Evolutionary conservation across 2,888 invertebrate genomes (phyloP).

Genomic region (Phyto melanocephala): DNA sequence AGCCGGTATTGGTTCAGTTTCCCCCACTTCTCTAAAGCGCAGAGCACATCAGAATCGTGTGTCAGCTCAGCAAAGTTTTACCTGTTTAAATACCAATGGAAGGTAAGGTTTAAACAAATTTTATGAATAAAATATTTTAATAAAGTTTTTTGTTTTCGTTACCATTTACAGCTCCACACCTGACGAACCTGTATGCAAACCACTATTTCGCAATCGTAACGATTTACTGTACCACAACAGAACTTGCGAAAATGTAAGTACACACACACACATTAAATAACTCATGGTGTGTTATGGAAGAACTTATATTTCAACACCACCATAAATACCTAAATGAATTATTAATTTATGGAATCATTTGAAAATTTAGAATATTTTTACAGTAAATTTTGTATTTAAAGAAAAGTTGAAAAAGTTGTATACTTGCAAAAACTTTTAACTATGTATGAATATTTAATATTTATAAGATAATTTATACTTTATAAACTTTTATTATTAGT

Average conservation of each 20-base stretch:
- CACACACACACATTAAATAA: too few species aligned
- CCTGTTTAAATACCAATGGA: slow-evolving; percentile 52
- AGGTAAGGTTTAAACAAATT: slow-evolving; percentile 8
- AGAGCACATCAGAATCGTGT: slow-evolving; percentile 69
- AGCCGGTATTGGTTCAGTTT: slow-evolving; percentile 82
- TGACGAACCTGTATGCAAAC: slow-evolving; percentile 23
- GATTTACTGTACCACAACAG: slow-evolving; percentile 23
- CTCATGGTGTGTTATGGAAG: too few species aligned
- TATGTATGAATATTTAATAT: too few species aligned
- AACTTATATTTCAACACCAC: too few species aligned
- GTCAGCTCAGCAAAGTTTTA: slow-evolving; percentile 65
- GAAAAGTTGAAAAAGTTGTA: too few species aligned
- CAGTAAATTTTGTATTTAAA: too few species aligned
- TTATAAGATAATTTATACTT: too few species aligned
- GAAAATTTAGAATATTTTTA: too few species aligned
- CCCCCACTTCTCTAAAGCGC: slow-evolving; percentile 79
- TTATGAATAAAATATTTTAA: neutral
- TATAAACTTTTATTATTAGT: too few species aligned
- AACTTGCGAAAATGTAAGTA: slow-evolving; percentile 50
- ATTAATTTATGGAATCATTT: too few species aligned
- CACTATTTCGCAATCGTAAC: slow-evolving; percentile 8
- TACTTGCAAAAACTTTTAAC: too few species aligned
- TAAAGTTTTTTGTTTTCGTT: neutral
- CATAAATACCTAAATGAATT: too few species aligned
- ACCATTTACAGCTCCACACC: neutral